Evolutionary conservation across 2,888 invertebrate species (phyloP).

Genomic region (Drosophila falleni): DNA sequence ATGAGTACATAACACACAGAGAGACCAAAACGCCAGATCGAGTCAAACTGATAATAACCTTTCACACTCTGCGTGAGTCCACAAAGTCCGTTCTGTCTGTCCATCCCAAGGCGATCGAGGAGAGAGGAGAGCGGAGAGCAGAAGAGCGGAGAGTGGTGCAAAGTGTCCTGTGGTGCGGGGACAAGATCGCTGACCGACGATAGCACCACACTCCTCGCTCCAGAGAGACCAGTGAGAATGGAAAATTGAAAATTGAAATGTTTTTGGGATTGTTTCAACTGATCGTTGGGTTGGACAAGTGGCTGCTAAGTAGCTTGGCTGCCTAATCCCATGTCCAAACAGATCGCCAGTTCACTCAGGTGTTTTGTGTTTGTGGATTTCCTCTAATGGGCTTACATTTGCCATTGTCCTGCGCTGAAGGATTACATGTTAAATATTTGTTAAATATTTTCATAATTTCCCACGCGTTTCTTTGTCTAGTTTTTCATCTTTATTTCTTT

Average conservation of each 20-base stretch:
- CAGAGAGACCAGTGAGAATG: conserved; percentile 41
- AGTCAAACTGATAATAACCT: conserved; percentile 76
- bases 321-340: conserved; percentile 55
- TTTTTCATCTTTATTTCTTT: conserved; percentile 9
- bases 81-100: background rate
- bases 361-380: conserved; percentile 41
- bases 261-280: conserved; percentile 31
- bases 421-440: conserved; percentile 47
- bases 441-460: conserved; percentile 60
- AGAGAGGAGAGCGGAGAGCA: conserved; percentile 15
- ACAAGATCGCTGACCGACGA: conserved; percentile 59
- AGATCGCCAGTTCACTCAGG: conserved; percentile 42
- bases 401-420: conserved; percentile 35
- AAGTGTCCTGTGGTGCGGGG: conserved; percentile 62
- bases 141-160: conserved; percentile 3
- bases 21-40: conserved; percentile 53
- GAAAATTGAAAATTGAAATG: conserved; percentile 60
- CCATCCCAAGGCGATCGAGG: conserved; percentile 20
- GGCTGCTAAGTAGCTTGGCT: conserved; percentile 57
- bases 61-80: conserved; percentile 80
- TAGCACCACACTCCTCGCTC: conserved; percentile 33
- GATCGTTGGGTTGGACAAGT: conserved; percentile 49
- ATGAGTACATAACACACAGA: conserved; percentile 18
- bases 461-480: conserved; percentile 59
- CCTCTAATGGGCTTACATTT: conserved; percentile 48